Base-by-base conservation (phyloP, 1,140 invertebrate genomes). In the Schlechtendalia chinensis region DNA sequence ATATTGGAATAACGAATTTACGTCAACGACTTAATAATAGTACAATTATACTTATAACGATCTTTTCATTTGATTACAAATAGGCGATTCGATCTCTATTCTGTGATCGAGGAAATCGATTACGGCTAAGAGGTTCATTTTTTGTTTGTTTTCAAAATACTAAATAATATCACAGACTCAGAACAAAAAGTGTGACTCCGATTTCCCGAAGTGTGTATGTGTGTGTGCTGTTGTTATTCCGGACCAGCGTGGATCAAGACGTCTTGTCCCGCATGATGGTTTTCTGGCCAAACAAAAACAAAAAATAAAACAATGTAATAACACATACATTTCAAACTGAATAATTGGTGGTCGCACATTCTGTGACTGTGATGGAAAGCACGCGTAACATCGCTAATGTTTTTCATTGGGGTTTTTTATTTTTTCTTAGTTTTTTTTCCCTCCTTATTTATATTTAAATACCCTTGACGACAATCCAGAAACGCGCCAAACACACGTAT, bases 41-140 rank as follows among this genome's bases (percentile, higher is more conserved):
- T 8, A 79, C 45, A 63, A 61, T 59, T 63, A 22, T 47, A 79
- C 17, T 79, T 79, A 79, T 79, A 79, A 79, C 75, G 75, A 79
- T 47, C 75, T 58, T 79, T 79, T 79, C 75, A 79, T 79, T 79
- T 79, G 75, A 79, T 79, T 79, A 79, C 75, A 79, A 79, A 79
- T 79, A 61, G 75, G 75, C 16, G 75, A 79, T 79, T 79, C 75
- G 32, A 79, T 79, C 56, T 79, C 75, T 79, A 79, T 79, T 59
- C 56, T 79, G 56, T 79, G 75, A 59, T 79, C 75, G 75, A 79
- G 75, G 11, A 63, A 79, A 79, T 79, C 58, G 75, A 79, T 79
- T 61, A 61, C 5, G 75, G 17, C 54, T 79, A 79, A 61, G 39
- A 61, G 75, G 58, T 61, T 79, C 75, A 79, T 79, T 79, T 77